Conservation (phyloP, 2,888 invertebrate species). For the Oeneis ivallda region DNA sequence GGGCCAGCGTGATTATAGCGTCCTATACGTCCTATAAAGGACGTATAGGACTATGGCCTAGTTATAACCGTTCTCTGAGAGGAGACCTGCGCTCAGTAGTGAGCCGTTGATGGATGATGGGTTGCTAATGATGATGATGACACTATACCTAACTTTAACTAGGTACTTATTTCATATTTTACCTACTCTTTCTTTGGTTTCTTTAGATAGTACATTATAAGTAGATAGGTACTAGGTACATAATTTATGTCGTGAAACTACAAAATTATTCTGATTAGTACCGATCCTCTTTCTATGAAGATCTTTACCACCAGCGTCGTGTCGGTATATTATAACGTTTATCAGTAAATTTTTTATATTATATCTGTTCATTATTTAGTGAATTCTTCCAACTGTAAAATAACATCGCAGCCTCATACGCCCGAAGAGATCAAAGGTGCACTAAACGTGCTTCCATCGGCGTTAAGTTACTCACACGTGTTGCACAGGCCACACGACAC, state of each 20-base stretch:
- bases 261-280: no score
- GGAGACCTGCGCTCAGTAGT: no score
- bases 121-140: no score
- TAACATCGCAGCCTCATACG: conserved; percentile 37
- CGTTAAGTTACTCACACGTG: conserved; percentile 40
- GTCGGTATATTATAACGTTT: background rate
- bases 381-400: conserved; percentile 46
- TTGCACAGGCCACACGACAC: conserved; percentile 10
- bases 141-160: background rate
- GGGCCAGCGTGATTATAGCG: no score
- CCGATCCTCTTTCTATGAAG: no score
- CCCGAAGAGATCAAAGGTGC: conserved; percentile 48
- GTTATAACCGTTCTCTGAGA: no score
- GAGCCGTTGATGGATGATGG: no score
- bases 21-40: no score
- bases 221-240: no score
- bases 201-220: no score
- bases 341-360: conserved; percentile 14
- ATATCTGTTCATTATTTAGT: conserved; percentile 22
- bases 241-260: background rate
- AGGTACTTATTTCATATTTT: background rate
- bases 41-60: no score
- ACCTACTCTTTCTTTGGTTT: background rate
- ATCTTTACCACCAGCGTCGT: conserved; percentile 6
- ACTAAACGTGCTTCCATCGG: conserved; percentile 43